A percentile compares a stretch with the other conserved stretches of the same genome.
Conservation (phyloP, 1,140 invertebrate species). For the Apis laboriosa region DNA sequence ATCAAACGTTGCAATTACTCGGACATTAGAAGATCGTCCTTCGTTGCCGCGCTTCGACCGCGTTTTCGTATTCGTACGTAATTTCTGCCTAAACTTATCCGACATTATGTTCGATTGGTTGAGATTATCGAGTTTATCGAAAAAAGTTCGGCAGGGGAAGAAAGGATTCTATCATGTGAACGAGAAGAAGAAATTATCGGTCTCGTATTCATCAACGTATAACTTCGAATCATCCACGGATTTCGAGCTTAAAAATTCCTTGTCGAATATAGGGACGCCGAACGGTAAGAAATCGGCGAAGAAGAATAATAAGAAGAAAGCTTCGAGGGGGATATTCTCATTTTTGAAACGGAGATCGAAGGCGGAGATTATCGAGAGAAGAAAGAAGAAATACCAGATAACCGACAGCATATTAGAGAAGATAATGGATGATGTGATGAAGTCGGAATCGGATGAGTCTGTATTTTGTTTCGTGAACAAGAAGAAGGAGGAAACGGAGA, state of each 20-base stretch:
- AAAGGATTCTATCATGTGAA: no score
- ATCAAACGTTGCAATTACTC: slow-evolving; percentile 10
- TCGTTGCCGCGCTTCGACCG: no score
- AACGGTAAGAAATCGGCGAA: no score
- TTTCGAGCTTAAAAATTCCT: not conserved
- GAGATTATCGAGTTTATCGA: no score
- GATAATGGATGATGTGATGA: not conserved
- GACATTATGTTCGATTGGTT: not conserved
- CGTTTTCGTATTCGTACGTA: no score
- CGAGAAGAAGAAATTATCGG: not conserved
- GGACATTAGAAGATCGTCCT: not conserved
- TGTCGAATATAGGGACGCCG: no score
- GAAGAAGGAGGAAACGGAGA: not conserved
- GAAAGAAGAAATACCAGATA: not conserved
- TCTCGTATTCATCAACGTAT: not conserved
- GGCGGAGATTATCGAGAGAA: fast-evolving
- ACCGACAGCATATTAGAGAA: not conserved
- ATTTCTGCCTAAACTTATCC: no score
- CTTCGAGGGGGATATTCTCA: not conserved
- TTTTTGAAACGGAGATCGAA: not conserved
- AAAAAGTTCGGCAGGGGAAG: fast-evolving
- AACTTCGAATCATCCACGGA: not conserved
- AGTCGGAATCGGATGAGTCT: not conserved
- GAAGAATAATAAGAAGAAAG: fast-evolving
- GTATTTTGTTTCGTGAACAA: no score